Evolutionary conservation across 2,797 vertebrate genomes (phyloP), one percentile per base, ranked within the genome.

Genomic region (Lepus oiostolus): DNA sequence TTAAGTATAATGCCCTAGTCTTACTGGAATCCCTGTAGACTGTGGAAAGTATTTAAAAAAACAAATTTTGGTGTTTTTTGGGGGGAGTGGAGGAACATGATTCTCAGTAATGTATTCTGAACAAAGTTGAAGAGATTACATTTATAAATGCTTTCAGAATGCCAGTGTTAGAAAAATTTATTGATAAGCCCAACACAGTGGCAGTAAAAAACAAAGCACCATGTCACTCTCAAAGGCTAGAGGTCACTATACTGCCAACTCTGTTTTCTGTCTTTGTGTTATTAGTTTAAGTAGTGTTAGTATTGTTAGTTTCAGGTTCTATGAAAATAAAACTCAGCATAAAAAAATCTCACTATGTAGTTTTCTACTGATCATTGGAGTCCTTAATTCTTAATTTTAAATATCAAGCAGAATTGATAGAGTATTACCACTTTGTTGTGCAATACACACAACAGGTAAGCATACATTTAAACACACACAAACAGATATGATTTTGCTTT

Each of bases 241-340:
- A 2, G 1, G 1, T 4, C 1, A 42, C 42, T 42, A 3, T 2
- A 58, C 38, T 67, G 17, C n/a, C 6, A 52, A n/a, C 32, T 19
- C 54, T 47, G 21, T 28, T 92, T 68, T 47, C 17, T 54, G 54
- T 1, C 0, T 65, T 83, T n/a, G 8, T 38, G 32, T 58, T 90
- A 30, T 28, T 4, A 35, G 0, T 68, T 28, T 0, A 54, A 71
- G 2, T n/a, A 76, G 1, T 58, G 24, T 2, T 58, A n/a, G 7
- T 26, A 58, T 32, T 71, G 3, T 52, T 93, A 62, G 28, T 32
- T 35, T 63, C 74, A 21, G 58, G 60, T 2, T 35, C 9, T 65
- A 10, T 71, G 16, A 16, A 2, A 42, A 2, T 32, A 50, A 92
- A 68, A 90, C 60, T 65, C 10, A 72, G 24, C 4, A 70, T 88